Percentiles rank a stretch among this genome's conserved stretches.
These are phyloP conservation scores for Peromyscus maniculatus DNA, from an alignment of 2,113 vertebrate species.

Conservation along the genomic window DNA sequence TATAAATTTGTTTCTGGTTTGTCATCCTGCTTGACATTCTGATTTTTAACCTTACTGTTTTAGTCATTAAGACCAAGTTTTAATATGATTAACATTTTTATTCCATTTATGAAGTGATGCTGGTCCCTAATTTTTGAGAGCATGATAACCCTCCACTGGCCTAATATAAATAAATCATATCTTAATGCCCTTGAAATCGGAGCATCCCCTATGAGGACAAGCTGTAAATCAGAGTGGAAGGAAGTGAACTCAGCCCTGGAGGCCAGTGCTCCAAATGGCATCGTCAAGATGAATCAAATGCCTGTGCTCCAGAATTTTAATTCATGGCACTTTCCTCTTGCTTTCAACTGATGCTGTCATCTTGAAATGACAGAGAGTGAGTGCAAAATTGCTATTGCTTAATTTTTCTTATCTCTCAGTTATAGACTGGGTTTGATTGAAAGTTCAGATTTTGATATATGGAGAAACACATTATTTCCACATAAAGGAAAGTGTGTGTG, in stretches of 20 bases:
- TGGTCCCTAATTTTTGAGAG: constrained; percentile 73
- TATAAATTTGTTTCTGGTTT: constrained; percentile 57
- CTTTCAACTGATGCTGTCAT: constrained; percentile 81
- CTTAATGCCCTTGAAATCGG: constrained; percentile 82
- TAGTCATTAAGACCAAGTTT: constrained; percentile 74
- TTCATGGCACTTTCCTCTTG: constrained; percentile 76
- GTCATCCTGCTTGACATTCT: constrained; percentile 57
- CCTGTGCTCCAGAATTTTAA: constrained; percentile 85
- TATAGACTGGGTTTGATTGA: constrained; percentile 79
- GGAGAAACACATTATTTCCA: constrained; percentile 59
- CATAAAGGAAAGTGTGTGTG: neutral
- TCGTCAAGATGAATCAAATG: constrained; percentile 84
- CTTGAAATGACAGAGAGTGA: constrained; percentile 85
- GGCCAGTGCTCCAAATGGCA: constrained; percentile 82
- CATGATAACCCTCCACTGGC: constrained; percentile 81
- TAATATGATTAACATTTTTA: constrained; percentile 82
- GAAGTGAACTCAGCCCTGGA: constrained; percentile 81
- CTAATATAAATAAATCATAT: constrained; percentile 86
- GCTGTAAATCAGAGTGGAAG: constrained; percentile 83
- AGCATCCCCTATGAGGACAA: constrained; percentile 80
- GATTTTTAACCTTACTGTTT: constrained; percentile 68
- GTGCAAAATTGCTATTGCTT: constrained; percentile 81
- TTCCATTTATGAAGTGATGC: constrained; percentile 76
- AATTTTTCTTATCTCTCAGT: constrained; percentile 81
- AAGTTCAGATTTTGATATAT: constrained; percentile 78